These are phyloP conservation scores for Dryococelus australis DNA, from an alignment of 2,888 invertebrate genomes.

Conservation along the genomic window DNA sequence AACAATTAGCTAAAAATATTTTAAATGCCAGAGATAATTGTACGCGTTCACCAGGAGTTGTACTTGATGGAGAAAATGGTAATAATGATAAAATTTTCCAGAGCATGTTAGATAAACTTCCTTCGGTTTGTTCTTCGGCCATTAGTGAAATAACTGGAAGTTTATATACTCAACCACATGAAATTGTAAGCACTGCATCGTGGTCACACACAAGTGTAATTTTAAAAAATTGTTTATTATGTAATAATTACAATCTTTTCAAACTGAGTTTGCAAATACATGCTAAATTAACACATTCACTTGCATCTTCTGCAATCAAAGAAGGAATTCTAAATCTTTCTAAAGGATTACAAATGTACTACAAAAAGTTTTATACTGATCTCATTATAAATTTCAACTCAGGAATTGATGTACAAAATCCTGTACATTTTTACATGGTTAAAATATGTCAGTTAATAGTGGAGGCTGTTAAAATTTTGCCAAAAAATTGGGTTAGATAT, in stretches of 20 bases:
- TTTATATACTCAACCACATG: not conserved
- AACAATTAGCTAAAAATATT: not conserved
- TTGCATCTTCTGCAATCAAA: slow-evolving; percentile 33
- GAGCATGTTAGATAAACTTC: not conserved
- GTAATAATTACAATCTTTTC: slow-evolving; percentile 27
- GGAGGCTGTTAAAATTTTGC: slow-evolving; percentile 35
- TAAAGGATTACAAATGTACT: slow-evolving; percentile 33
- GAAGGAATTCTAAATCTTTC: slow-evolving; percentile 41
- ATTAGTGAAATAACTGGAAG: not conserved
- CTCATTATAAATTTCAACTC: not conserved
- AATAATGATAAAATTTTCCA: not conserved
- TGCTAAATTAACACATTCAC: slow-evolving; percentile 39
- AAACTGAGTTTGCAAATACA: slow-evolving; percentile 37
- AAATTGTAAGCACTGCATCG: not conserved
- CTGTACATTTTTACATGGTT: slow-evolving; percentile 32
- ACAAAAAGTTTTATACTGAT: slow-evolving; percentile 1
- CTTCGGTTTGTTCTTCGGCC: not conserved
- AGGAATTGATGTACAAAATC: slow-evolving; percentile 32
- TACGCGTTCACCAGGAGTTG: not conserved
- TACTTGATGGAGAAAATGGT: not conserved
- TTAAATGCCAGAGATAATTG: not conserved
- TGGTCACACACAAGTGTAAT: not conserved
- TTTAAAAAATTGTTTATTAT: not conserved
- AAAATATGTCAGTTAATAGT: slow-evolving; percentile 38
- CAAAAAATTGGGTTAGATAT: slow-evolving; percentile 39